Percentiles rank a stretch among this genome's conserved stretches.
phyloP scores from a whole-genome alignment of 1,140 invertebrate species.

The Pseudomyrmex gracilis region DNA sequence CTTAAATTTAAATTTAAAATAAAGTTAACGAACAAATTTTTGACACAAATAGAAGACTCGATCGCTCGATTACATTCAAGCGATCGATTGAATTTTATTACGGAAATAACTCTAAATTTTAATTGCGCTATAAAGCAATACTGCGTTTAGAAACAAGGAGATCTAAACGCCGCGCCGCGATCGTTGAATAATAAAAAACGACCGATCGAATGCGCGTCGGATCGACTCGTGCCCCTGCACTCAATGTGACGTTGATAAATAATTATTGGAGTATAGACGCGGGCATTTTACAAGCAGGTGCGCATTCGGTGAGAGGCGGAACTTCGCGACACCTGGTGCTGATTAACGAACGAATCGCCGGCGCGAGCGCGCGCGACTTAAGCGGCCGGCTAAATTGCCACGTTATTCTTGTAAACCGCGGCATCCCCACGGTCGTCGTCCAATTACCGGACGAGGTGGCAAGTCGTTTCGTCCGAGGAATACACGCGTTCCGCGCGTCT shows the following conservation, averaged over 20 bases:
- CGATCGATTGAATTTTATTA: constrained; percentile 35
- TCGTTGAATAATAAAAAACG: constrained; percentile 65
- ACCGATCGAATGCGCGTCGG: constrained; percentile 12
- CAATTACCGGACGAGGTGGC: constrained; percentile 73
- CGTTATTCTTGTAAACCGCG: constrained; percentile 74
- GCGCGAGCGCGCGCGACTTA: constrained; percentile 58
- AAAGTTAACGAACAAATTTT: no score
- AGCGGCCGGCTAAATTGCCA: constrained; percentile 71
- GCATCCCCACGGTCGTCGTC: constrained; percentile 68
- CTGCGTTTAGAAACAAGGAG: background rate
- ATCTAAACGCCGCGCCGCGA: constrained; percentile 20
- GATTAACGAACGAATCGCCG: constrained; percentile 74
- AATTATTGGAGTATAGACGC: constrained; percentile 70
- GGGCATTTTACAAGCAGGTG: constrained; percentile 69
- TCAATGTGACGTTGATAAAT: constrained; percentile 71
- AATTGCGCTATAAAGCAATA: constrained; percentile 1
- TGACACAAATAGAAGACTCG: background rate
- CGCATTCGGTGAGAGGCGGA: constrained; percentile 36
- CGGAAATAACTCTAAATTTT: background rate
- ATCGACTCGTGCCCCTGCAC: constrained; percentile 41
- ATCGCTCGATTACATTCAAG: background rate
- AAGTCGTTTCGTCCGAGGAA: constrained; percentile 50
- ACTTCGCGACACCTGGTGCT: constrained; percentile 70
- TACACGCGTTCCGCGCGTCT: constrained; percentile 58
- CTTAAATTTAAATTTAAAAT: no score